Base-by-base conservation (phyloP, 92 coral and sea anemone genomes). In the Palythoa caribaeorum region DNA sequence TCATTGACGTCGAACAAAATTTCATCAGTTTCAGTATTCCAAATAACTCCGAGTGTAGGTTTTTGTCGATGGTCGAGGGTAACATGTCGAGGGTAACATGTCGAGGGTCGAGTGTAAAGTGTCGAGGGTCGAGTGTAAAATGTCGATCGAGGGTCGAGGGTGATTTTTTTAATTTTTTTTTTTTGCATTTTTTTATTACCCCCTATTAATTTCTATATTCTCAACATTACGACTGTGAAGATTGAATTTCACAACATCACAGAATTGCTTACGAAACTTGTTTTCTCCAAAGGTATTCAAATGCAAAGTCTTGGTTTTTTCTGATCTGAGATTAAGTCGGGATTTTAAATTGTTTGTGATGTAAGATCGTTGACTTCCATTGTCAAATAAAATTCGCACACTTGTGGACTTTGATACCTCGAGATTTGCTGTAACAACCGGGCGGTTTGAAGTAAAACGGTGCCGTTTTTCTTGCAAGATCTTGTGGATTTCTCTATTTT, bases 391-490 rank as follows among this genome's bases (percentile, higher is more conserved):
- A 8, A 92, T 63, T 44, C 88, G 65, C 62, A 80, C 96, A n/a
- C 86, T 81, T 1, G 89, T 86, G 2, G 92, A 76, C 77, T 71
- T 76, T 9, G 72, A 78, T 38, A 78, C 87, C 28, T 78, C 60
- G 11, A 38, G 48, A 36, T 90, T 84, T 6, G 55, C 55, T 15
- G 93, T 93, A 11, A 80, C 73, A 20, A 88, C 90, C 85, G 66
- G 2, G 94, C 94, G 2, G 94, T 92, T 88, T 94, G 94, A 0
- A 92, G 87, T 35, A 92, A 88, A n/a, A 90, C 92, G 0, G 88
- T 90, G 40, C 84, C 71, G 40, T 79, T 70, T 7, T 11, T 89
- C 36, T 68, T 77, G 3, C 40, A 8, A 77, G 89, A 89, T 37
- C 35, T 76, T 55, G 89, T 91, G 40, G 87, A 74, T 80, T 79